Base-by-base conservation (phyloP, 2,888 invertebrate species). In the Cephus nigrinus region DNA sequence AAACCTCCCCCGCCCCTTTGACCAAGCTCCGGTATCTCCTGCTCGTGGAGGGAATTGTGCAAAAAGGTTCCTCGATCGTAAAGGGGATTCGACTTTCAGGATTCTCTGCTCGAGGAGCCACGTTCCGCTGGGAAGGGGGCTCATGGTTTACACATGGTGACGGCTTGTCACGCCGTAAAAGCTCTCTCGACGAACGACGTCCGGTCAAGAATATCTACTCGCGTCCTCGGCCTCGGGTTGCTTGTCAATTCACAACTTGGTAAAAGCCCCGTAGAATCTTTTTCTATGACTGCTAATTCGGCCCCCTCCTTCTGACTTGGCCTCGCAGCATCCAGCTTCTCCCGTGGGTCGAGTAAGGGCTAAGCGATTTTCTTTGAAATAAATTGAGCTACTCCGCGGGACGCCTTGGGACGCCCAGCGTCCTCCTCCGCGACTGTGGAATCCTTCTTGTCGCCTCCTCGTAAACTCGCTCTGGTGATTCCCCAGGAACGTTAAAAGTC, bases 101-200 rank as follows among this genome's bases (percentile, higher is more conserved):
- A 73, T 82, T 76, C 80, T 30, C 68, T 40, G 1, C 12, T 32
- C 35, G 73, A 35, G 73, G 9, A 34, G 11, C 12, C 40, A 40
- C 40, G 40, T 68, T 75, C 68, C 1, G 11, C 11, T 69, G 30
- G 68, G 23, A 68, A 55, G 84, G 30, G 35, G 80, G 80, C 87
- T 90, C 89, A 88, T 88, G 89, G 87, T 90, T 90, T 88, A 89
- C 89, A 86, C 88, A 90, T 90, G 84, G 85, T 80, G 84, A 85
- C 82, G 86, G 83, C 83, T 87, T 84, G 86, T 86, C 87, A 84
- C 81, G 75, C 83, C 86, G 85, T 88, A 86, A 89, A 88, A 89
- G 88, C 88, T 85, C 81, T 84, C 77, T 75, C 73, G 80, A 81
- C 84, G 82, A 86, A 86, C 84, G 84, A 83, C 83, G 31, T 33